phyloP scores from a whole-genome alignment of 2,888 invertebrate species.

The Torymus tubicola region DNA sequence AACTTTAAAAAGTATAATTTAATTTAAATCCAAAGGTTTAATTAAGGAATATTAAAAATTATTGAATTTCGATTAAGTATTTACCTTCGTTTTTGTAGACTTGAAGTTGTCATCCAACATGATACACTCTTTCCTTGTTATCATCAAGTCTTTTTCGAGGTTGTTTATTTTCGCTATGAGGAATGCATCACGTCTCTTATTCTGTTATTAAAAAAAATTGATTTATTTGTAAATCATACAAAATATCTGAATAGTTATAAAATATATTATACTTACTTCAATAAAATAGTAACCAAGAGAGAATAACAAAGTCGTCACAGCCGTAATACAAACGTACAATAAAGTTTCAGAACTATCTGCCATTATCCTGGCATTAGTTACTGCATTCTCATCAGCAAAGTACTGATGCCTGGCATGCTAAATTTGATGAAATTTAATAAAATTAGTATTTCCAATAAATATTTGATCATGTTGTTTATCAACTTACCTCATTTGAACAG shows the following conservation, averaged over 20 bases:
- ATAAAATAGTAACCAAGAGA: slow-evolving; percentile 87
- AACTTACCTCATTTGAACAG: slow-evolving; percentile 52
- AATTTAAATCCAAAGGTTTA: neutral
- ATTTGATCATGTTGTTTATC: neutral
- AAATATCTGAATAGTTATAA: neutral
- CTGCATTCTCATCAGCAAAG: slow-evolving; percentile 59
- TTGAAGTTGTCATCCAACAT: slow-evolving; percentile 78
- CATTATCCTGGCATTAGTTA: slow-evolving; percentile 60
- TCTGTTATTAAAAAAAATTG: slow-evolving; percentile 68
- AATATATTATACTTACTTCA: slow-evolving; percentile 76
- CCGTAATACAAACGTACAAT: slow-evolving; percentile 82
- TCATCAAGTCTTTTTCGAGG: slow-evolving; percentile 81
- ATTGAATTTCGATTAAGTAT: slow-evolving; percentile 6
- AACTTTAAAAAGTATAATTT: slow-evolving; percentile 68
- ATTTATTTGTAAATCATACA: no score
- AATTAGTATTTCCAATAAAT: neutral
- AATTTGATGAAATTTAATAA: slow-evolving; percentile 17
- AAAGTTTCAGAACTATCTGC: slow-evolving; percentile 72
- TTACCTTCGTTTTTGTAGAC: slow-evolving; percentile 72
- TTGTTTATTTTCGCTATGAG: slow-evolving; percentile 84
- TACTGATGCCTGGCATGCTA: slow-evolving; percentile 44
- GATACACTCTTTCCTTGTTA: slow-evolving; percentile 79
- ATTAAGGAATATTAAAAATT: no score
- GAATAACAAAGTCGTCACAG: slow-evolving; percentile 85
- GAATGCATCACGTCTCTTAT: slow-evolving; percentile 83